phyloP scores from a whole-genome alignment of 2,797 vertebrate species.

The Arctocebus calabarensis region DNA sequence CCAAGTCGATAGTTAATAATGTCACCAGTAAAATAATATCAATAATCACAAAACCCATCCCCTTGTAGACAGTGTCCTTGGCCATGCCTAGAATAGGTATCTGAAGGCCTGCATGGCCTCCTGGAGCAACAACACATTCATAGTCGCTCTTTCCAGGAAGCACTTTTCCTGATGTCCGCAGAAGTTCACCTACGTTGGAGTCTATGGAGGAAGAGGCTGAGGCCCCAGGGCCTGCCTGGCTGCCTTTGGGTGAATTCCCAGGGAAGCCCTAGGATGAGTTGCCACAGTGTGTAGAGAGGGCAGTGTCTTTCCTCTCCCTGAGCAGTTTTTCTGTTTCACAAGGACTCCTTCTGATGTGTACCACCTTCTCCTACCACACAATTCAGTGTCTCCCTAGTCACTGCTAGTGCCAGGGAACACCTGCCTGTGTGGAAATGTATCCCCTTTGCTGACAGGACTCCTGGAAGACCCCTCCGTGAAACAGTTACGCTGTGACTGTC shows the following conservation, averaged over 20 bases:
- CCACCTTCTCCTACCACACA: not conserved
- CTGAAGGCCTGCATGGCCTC: not conserved
- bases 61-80: not conserved
- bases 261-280: too few species aligned
- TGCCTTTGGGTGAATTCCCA: not conserved
- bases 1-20: not conserved
- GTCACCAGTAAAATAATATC: not conserved
- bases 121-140: rapidly evolving
- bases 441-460: rapidly evolving
- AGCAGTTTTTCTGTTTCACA: too few species aligned
- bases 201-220: not conserved
- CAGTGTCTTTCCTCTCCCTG: not conserved
- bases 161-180: not conserved
- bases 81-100: not conserved
- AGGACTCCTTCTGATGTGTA: not conserved
- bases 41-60: not conserved
- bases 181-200: not conserved
- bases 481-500: too few species aligned
- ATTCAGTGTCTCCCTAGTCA: not conserved
- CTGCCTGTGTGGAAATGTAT: not conserved
- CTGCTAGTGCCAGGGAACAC: not conserved
- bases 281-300: not conserved
- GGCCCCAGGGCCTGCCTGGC: not conserved
- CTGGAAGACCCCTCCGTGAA: not conserved
- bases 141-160: not conserved